Conservation (phyloP, 2,113 vertebrate genomes). For the Gobiocypris rarus region DNA sequence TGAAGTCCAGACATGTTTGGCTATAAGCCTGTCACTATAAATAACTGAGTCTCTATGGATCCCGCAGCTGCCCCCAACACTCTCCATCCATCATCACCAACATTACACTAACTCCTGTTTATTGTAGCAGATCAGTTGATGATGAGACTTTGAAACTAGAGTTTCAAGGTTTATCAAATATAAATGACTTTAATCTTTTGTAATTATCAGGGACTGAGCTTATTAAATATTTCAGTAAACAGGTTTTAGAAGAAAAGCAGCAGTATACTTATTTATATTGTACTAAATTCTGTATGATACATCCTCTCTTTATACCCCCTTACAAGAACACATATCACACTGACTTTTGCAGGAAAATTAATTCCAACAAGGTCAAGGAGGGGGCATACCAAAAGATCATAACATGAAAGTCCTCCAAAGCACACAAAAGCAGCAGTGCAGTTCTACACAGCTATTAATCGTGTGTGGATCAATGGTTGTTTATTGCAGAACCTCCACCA, state of each 20-base stretch:
- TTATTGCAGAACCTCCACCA: background rate
- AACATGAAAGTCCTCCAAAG: constrained; percentile 20
- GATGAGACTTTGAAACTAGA: constrained; percentile 35
- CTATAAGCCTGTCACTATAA: constrained; percentile 27
- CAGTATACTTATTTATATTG: background rate
- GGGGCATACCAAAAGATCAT: background rate
- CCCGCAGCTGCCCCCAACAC: constrained; percentile 45
- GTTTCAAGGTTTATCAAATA: constrained; percentile 34
- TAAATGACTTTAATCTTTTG: constrained; percentile 29
- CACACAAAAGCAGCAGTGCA: constrained; percentile 5
- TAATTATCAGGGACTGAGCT: constrained; percentile 7
- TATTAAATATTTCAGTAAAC: constrained; percentile 22
- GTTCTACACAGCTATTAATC: constrained; percentile 11
- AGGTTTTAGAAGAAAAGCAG: background rate
- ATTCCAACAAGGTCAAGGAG: constrained; percentile 12
- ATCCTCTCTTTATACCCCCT: background rate
- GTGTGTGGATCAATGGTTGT: background rate
- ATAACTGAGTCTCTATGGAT: constrained; percentile 40
- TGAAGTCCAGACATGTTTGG: constrained; percentile 14
- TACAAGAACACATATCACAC: background rate
- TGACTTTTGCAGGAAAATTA: background rate
- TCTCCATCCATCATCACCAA: constrained; percentile 60
- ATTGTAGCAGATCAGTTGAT: constrained; percentile 40
- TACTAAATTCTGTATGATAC: background rate
- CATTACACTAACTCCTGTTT: constrained; percentile 59